Conservation (phyloP, 1,140 invertebrate genomes). For the Lepidurus arcticus region DNA sequence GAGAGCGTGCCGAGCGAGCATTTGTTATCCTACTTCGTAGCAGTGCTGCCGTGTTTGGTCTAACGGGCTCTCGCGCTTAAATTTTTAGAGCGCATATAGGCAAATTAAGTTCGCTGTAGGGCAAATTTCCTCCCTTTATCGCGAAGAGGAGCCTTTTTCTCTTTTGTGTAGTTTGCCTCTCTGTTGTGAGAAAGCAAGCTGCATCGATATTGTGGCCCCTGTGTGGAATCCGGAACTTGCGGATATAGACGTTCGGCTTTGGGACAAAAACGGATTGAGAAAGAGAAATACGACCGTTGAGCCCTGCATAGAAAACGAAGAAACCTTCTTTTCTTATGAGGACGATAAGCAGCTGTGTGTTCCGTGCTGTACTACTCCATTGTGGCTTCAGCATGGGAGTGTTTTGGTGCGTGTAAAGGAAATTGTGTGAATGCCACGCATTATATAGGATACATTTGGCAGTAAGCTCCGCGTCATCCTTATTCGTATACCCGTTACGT, state of each 20-base stretch:
- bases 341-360: constrained; percentile 5
- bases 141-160: too few relatives aligned
- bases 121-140: neutral
- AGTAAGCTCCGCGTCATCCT: too few relatives aligned
- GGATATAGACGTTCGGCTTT: neutral
- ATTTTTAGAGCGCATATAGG: neutral
- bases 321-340: neutral
- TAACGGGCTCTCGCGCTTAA: neutral
- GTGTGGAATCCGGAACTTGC: constrained; percentile 17
- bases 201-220: neutral
- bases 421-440: neutral
- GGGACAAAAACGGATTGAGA: neutral
- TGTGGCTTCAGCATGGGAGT: neutral
- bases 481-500: too few relatives aligned
- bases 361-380: neutral
- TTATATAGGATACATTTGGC: too few relatives aligned
- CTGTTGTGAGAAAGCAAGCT: neutral
- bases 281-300: too few relatives aligned
- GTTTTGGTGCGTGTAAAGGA: neutral
- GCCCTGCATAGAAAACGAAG: too few relatives aligned
- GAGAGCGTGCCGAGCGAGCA: neutral
- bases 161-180: neutral
- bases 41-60: neutral
- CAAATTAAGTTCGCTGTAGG: neutral
- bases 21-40: neutral